Percentiles rank a stretch among this genome's conserved stretches.
phyloP scores from a whole-genome alignment of 1,140 invertebrate genomes.

The Adoxophyes honmai region DNA sequence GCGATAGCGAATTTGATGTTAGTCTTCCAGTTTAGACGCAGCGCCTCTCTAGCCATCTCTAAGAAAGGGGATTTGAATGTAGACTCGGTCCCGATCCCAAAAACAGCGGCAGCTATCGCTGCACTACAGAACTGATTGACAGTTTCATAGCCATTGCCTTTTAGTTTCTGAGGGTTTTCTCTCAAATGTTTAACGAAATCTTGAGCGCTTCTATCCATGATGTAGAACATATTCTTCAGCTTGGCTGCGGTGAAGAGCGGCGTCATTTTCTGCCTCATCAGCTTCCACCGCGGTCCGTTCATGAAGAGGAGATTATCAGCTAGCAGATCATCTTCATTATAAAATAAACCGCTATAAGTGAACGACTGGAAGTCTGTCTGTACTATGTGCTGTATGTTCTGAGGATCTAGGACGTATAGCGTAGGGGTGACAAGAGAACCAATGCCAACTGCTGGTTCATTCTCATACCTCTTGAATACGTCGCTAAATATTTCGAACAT shows the following conservation, averaged over 20 bases:
- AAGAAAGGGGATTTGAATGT: constrained; percentile 40
- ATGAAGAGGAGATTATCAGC: constrained; percentile 58
- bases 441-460: constrained; percentile 33
- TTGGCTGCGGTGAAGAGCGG: constrained; percentile 58
- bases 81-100: constrained; percentile 36
- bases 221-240: constrained; percentile 70
- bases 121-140: constrained; percentile 34
- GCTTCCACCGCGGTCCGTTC: constrained; percentile 62
- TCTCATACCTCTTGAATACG: background rate
- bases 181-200: constrained; percentile 36
- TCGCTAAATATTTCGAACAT: background rate
- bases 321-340: constrained; percentile 53
- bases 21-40: background rate
- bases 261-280: constrained; percentile 49
- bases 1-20: constrained; percentile 28
- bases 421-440: constrained; percentile 44
- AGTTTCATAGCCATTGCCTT: constrained; percentile 26
- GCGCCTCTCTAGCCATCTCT: constrained; percentile 23
- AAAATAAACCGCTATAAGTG: constrained; percentile 39
- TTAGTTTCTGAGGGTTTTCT: constrained; percentile 18
- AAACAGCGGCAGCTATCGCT: constrained; percentile 34
- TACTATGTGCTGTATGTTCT: constrained; percentile 74
- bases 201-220: constrained; percentile 38
- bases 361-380: constrained; percentile 74
- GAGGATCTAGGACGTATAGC: constrained; percentile 64